phyloP scores from a whole-genome alignment of 2,113 vertebrate genomes.

The Phodopus roborovskii region DNA sequence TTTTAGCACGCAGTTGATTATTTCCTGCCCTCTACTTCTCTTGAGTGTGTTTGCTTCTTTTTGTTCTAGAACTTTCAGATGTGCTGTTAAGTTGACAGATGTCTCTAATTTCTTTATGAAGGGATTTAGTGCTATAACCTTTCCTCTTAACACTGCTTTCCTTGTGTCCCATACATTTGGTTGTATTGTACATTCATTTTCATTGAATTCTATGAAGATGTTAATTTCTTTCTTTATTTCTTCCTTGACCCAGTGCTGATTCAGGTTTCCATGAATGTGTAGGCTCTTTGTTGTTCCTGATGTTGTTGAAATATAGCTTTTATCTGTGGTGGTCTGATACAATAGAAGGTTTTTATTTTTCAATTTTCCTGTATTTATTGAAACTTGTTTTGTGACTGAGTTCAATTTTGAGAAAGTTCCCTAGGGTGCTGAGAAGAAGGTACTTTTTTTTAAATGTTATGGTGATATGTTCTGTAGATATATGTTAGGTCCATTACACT shows the following conservation, averaged over 20 bases:
- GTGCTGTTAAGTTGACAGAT: neutral
- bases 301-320: neutral
- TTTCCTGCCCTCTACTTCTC: neutral
- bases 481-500: neutral
- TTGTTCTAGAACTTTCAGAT: neutral
- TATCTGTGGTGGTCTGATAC: neutral
- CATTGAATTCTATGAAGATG: neutral
- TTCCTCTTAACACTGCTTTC: neutral
- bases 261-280: neutral
- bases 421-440: neutral
- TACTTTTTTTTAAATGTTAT: neutral
- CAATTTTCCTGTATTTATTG: neutral
- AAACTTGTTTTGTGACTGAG: neutral
- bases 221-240: neutral
- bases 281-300: neutral
- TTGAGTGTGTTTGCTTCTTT: neutral
- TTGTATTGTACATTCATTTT: neutral
- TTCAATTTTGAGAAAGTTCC: neutral
- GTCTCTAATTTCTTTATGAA: neutral
- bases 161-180: neutral
- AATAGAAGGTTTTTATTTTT: neutral
- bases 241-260: neutral
- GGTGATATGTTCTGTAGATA: neutral
- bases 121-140: neutral
- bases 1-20: neutral